phyloP scores from a whole-genome alignment of 2,797 vertebrate species.

The Uromys caudimaculatus region DNA sequence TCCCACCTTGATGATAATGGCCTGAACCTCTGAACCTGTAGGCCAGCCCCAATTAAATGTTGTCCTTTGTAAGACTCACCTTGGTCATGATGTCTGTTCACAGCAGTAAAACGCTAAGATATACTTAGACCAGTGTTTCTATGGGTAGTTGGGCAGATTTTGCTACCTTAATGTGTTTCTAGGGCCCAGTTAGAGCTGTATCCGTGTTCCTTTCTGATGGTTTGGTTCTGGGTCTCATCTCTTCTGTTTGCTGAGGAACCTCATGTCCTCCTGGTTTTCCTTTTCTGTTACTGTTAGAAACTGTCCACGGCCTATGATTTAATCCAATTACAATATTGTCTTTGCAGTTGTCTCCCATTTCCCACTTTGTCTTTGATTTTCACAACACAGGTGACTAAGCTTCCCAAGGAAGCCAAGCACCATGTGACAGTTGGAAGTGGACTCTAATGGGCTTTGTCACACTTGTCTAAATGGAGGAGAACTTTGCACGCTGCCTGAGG shows the following conservation, averaged over 20 bases:
- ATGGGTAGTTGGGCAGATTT: background rate
- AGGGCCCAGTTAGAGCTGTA: background rate
- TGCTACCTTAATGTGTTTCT: background rate
- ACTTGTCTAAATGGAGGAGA: conserved; percentile 32
- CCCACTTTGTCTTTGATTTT: background rate
- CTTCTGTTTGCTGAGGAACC: background rate
- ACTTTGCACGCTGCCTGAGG: conserved; percentile 8
- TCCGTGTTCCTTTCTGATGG: background rate
- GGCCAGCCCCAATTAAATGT: background rate
- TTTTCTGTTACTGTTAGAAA: background rate
- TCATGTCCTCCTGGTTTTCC: background rate
- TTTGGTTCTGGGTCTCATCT: background rate
- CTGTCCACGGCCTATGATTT: background rate
- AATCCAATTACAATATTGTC: background rate
- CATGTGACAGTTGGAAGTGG: background rate
- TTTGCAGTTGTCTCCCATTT: background rate
- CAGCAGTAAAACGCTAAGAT: background rate
- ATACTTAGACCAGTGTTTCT: background rate
- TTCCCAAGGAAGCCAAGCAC: background rate
- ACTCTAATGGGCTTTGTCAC: background rate
- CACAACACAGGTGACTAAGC: background rate
- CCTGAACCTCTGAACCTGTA: background rate
- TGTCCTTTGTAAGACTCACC: background rate
- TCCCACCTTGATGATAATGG: background rate
- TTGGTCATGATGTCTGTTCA: background rate